These are phyloP conservation scores for Distichodus sexfasciatus DNA, from an alignment of 2,797 vertebrate genomes.

Conservation along the genomic window DNA sequence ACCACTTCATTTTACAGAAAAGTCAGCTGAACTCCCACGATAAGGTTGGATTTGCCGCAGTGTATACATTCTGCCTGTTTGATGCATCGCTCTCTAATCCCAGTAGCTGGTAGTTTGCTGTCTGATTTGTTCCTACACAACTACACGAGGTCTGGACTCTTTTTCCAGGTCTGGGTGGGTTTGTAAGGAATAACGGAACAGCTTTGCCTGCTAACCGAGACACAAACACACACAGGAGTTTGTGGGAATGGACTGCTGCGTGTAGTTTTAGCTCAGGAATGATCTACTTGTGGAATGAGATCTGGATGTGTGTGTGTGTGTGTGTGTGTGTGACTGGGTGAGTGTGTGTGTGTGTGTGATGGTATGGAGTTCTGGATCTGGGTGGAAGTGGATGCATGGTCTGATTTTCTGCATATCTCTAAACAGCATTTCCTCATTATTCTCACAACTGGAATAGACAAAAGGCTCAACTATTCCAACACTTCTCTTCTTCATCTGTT, in stretches of 20 bases:
- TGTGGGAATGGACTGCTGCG: slow-evolving; percentile 53
- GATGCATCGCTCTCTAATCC: slow-evolving; percentile 50
- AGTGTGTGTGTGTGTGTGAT: slow-evolving; percentile 19
- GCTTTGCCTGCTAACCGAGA: slow-evolving; percentile 61
- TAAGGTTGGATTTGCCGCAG: slow-evolving; percentile 78
- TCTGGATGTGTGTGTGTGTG: background rate
- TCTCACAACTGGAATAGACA: slow-evolving; percentile 65
- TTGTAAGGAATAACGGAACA: slow-evolving; percentile 59
- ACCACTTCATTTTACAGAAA: slow-evolving; percentile 54
- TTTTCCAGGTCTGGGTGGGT: slow-evolving; percentile 48
- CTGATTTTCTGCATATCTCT: slow-evolving; percentile 16
- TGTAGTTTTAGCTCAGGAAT: slow-evolving; percentile 48
- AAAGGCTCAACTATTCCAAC: slow-evolving; percentile 61
- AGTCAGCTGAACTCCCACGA: slow-evolving; percentile 66
- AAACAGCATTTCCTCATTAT: slow-evolving; percentile 4
- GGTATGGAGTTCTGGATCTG: slow-evolving; percentile 43
- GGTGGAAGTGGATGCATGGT: slow-evolving; percentile 37
- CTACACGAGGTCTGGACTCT: slow-evolving; percentile 36
- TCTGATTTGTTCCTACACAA: slow-evolving; percentile 61
- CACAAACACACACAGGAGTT: slow-evolving; percentile 64
- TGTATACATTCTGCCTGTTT: slow-evolving; percentile 61
- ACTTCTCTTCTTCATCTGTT: slow-evolving; percentile 42
- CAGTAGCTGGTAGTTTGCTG: slow-evolving; percentile 55
- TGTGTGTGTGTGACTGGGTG: background rate
- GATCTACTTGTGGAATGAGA: background rate